Evolutionary conservation across 1,140 invertebrate genomes (phyloP), one percentile per base, ranked within the genome.

Genomic region (Penaeus vannamei): DNA sequence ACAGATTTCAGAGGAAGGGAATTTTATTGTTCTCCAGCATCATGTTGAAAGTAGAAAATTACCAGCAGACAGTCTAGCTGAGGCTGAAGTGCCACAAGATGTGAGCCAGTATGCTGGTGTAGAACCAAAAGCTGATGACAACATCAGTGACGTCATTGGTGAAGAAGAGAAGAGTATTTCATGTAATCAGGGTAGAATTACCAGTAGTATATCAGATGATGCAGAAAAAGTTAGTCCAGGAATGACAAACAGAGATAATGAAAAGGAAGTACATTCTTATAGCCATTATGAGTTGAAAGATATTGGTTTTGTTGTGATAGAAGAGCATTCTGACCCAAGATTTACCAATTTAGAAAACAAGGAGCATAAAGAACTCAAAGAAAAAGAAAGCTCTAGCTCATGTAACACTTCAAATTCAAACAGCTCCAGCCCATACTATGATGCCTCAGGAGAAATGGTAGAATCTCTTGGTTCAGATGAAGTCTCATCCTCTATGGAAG

Each of bases 401-500:
- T 79, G 66, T 61, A 61, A 59, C 46, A 72, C 85, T 62, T 80
- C 85, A 79, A 86, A 86, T n/a, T 86, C 85, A n/a, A 86, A 79
- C 64, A 80, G 85, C 29, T 89, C 87, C 66, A 84, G 82, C 23
- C 87, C 87, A 26, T 84, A 89, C 76, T 89, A 89, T 83, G 87
- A 89, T 80, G 87, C 87, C 36, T 89, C 87, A 36, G 87, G 82
- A 62, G 87, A 89, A 85, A 84, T 89, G 82, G 87, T 89, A 23
- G 87, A 89, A 66, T 77, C 66, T 53, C 32, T 89, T 7, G 82
- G 83, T 22, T 85, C 85, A n/a, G 90, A 88, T 80, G 90, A 90
- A 53, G 90, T 90, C 19, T 90, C 90, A 14, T 87, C 90, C 10
- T 90, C 90, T 22, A 60, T 90, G 66, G 90, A 91, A 84, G 90